A percentile compares a stretch with the other conserved stretches of the same genome.
Conservation (phyloP, 2,888 invertebrate genomes). For the Hyalella azteca region DNA sequence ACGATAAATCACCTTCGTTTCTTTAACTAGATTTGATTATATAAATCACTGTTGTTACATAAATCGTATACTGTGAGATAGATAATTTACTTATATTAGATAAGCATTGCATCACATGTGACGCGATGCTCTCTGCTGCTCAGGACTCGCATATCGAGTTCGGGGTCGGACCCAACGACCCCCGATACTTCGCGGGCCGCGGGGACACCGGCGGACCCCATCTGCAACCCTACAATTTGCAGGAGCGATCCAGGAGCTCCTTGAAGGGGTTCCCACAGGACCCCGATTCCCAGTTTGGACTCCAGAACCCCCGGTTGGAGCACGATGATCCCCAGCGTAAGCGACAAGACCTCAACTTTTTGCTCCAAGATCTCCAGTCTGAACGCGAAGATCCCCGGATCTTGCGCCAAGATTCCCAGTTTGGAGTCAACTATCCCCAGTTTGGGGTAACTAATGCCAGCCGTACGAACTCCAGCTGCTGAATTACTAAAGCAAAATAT, state of each 20-base stretch:
- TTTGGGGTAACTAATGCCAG: neutral
- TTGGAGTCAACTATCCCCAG: neutral
- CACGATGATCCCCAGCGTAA: neutral
- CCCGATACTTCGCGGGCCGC: neutral
- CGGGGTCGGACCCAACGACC: slow-evolving; percentile 12
- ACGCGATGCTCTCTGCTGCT: too few relatives aligned
- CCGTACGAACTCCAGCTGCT: neutral
- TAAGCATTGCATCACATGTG: too few relatives aligned
- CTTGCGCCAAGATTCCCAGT: neutral
- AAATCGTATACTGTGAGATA: too few relatives aligned
- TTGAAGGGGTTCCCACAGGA: neutral
- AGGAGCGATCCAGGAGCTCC: neutral
- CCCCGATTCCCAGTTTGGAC: neutral
- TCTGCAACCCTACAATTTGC: neutral
- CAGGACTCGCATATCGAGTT: too few relatives aligned
- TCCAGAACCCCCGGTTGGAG: neutral
- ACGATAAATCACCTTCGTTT: too few relatives aligned
- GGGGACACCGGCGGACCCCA: neutral
- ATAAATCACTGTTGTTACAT: too few relatives aligned
- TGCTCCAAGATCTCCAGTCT: neutral
- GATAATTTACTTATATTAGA: too few relatives aligned
- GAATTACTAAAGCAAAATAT: too few relatives aligned
- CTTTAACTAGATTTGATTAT: too few relatives aligned
- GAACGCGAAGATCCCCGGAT: neutral
- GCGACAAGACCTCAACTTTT: neutral